Evolutionary conservation across 2,113 vertebrate genomes (phyloP), one percentile per base, ranked within the genome.

Genomic region (Podarcis raffonei): DNA sequence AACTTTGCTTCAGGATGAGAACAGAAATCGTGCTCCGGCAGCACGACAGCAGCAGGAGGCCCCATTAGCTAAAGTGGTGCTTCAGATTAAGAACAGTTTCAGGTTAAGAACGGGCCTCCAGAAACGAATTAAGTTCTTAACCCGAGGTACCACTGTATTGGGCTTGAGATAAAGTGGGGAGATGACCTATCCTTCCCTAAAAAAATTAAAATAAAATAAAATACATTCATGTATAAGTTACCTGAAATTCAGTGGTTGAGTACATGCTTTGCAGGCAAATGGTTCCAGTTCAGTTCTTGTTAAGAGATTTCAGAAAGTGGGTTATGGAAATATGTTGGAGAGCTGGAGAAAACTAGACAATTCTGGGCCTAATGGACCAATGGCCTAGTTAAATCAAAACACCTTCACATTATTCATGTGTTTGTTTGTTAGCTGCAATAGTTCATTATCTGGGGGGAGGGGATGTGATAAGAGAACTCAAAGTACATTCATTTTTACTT

Each of bases 401-500:
- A 32, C 22, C 35, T 77, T 85, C 35, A 48, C n/a, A 77, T 78
- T 25, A 77, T 39, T 66, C 27, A 86, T 53, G 39, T 86, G 27
- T 30, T 13, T 68, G 32, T 77, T 69, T 39, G 20, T 76, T 65
- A 48, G 39, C 20, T 83, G 62, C 72, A 59, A 25, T 86, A 18
- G n/a, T 48, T 77, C 74, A 42, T 39, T 78, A 66, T 69, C 74
- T 77, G 85, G 81, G 59, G 53, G 48, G 18, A 35, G 27, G 62
- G 15, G 30, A 12, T 53, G 48, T 65, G 35, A 83, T 86, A 75
- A 85, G 53, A 85, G n/a, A 85, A 81, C 57, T 81, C 84, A 83
- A 86, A 85, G 84, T 90, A 75, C 83, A 35, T 84, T 79, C 75
- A 74, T 85, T 85, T 81, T 81, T 85, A 48, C 35, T 35, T 74